Evolutionary conservation across 2,797 vertebrate species (phyloP).

Genomic region (Sebastes trivittatus): DNA sequence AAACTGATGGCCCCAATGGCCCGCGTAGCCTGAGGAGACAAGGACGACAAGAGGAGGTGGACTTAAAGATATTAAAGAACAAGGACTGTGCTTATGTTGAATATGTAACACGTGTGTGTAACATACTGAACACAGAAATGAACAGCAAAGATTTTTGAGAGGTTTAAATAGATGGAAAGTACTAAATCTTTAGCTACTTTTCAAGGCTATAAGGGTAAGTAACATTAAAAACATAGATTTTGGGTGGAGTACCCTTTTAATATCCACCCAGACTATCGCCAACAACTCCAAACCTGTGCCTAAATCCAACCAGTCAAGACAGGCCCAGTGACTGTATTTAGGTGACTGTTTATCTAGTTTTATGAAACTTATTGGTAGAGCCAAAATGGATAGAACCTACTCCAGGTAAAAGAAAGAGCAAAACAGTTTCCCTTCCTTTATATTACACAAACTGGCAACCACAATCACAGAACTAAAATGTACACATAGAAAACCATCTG

Average conservation of each 20-base stretch:
- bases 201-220: background rate
- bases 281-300: background rate
- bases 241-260: background rate
- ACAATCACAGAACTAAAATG: background rate
- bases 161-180: background rate
- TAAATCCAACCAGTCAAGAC: background rate
- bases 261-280: too few relatives aligned
- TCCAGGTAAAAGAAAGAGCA: background rate
- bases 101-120: background rate
- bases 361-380: background rate
- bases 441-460: background rate
- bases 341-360: background rate
- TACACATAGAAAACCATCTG: background rate
- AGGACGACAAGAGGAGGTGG: conserved; percentile 23
- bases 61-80: background rate
- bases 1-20: conserved; percentile 85
- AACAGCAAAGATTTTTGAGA: background rate
- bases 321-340: background rate
- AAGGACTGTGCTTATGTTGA: background rate
- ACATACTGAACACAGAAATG: background rate
- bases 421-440: background rate
- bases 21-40: conserved; percentile 78
- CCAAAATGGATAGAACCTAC: background rate
- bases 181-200: background rate
- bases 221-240: background rate